Evolutionary conservation across 2,113 vertebrate species (phyloP).

Genomic region (Abramis brama): DNA sequence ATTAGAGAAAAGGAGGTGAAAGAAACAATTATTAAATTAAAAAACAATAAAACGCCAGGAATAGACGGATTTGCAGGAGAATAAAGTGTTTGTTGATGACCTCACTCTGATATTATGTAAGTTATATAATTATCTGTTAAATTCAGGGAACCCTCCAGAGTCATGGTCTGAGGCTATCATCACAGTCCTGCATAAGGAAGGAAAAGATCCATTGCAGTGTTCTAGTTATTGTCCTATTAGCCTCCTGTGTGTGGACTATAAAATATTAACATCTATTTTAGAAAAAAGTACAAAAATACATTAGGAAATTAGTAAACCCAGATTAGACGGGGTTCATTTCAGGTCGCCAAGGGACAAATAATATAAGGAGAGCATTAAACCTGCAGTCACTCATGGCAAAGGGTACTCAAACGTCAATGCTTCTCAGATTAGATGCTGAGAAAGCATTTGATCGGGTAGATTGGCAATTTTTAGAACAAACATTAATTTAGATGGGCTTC

Average conservation of each 20-base stretch:
- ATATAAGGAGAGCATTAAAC: conserved; percentile 8
- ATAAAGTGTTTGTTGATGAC: neutral
- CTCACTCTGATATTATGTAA: neutral
- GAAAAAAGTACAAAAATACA: neutral
- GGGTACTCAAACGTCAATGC: neutral
- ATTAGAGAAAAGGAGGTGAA: conserved; percentile 3
- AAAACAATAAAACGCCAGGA: neutral
- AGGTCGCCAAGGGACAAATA: neutral
- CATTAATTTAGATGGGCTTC: neutral
- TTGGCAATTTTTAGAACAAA: neutral
- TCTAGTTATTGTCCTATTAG: neutral
- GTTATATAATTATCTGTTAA: conserved; percentile 18
- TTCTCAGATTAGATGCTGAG: neutral
- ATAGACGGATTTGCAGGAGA: neutral
- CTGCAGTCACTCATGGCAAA: neutral
- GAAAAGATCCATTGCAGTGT: neutral
- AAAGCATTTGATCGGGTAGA: neutral
- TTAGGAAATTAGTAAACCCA: neutral
- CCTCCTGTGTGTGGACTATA: conserved; percentile 6
- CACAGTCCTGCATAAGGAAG: neutral
- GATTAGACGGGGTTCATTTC: neutral
- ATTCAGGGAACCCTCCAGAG: conserved; percentile 3
- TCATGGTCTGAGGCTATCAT: conserved; percentile 16
- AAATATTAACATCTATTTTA: conserved; percentile 11
- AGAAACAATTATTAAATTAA: neutral